Evolutionary conservation across 2,888 invertebrate species (phyloP).

Genomic region (Chironomus riparius): DNA sequence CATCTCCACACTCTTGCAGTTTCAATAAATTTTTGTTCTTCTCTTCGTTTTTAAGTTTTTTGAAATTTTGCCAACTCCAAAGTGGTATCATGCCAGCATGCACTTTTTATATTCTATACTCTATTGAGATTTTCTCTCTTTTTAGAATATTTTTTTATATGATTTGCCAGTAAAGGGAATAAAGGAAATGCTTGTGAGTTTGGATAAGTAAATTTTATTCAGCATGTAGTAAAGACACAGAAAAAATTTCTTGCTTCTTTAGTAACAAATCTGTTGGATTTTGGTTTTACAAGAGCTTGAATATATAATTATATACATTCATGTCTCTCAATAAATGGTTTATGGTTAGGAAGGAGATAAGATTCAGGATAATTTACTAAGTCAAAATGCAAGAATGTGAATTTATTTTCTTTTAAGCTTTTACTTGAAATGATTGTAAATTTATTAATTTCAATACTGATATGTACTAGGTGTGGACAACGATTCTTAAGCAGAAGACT

Average conservation of each 20-base stretch:
- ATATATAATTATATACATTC: background rate
- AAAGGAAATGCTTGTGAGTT: background rate
- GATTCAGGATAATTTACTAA: background rate
- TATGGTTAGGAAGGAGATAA: background rate
- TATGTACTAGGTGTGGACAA: no score
- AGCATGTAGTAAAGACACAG: background rate
- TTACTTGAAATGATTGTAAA: no score
- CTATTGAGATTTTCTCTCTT: background rate
- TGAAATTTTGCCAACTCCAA: background rate
- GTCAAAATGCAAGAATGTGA: no score
- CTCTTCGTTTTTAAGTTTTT: background rate
- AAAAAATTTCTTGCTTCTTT: background rate
- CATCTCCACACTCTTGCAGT: background rate
- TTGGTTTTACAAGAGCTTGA: background rate
- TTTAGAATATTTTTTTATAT: background rate
- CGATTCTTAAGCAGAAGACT: no score
- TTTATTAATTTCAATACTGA: no score
- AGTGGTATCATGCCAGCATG: background rate
- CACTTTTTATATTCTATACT: background rate
- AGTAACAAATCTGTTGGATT: constrained; percentile 24
- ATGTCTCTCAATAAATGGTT: no score
- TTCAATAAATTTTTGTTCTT: background rate
- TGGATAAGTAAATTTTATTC: background rate
- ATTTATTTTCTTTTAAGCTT: no score
- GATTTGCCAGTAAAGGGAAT: background rate